Conservation (phyloP, 2,888 invertebrate species). For the Ceriagrion tenellum region DNA sequence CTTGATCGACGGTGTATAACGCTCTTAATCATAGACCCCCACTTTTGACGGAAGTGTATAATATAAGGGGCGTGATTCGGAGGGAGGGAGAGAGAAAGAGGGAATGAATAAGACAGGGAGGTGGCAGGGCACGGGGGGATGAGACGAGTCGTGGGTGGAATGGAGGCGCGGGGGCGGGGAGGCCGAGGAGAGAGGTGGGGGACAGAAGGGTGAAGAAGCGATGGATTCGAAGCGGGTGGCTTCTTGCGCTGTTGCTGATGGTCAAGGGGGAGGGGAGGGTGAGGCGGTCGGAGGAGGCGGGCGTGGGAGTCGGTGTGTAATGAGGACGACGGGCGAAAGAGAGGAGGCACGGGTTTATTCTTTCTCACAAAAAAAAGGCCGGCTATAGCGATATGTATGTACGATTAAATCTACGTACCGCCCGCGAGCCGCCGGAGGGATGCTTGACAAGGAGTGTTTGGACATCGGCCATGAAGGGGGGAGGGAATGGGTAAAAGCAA, state of each 20-base stretch:
- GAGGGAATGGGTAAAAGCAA: too few species aligned
- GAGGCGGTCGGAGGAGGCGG: neutral
- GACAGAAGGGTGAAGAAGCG: neutral
- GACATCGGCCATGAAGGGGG: too few species aligned
- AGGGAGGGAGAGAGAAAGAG: neutral
- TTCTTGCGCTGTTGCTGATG: neutral
- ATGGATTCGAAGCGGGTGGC: neutral
- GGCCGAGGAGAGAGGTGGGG: neutral
- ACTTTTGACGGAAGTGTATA: conserved; percentile 55
- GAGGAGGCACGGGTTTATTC: too few species aligned
- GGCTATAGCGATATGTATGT: too few species aligned
- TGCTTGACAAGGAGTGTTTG: too few species aligned
- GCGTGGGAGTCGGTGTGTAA: neutral
- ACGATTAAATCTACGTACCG: too few species aligned
- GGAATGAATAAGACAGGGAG: neutral
- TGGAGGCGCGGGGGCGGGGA: neutral
- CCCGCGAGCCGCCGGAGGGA: too few species aligned
- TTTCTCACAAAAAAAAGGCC: too few species aligned
- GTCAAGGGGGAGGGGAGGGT: neutral
- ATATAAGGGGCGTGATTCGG: conserved; percentile 27
- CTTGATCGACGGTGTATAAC: conserved; percentile 50
- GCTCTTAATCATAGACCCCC: conserved; percentile 53
- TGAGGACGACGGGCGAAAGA: too few species aligned
- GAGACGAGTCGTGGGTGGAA: neutral
- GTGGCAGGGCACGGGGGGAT: too few species aligned